Conservation (phyloP, 2,888 invertebrate species). For the Cryptophagus acutangulus region DNA sequence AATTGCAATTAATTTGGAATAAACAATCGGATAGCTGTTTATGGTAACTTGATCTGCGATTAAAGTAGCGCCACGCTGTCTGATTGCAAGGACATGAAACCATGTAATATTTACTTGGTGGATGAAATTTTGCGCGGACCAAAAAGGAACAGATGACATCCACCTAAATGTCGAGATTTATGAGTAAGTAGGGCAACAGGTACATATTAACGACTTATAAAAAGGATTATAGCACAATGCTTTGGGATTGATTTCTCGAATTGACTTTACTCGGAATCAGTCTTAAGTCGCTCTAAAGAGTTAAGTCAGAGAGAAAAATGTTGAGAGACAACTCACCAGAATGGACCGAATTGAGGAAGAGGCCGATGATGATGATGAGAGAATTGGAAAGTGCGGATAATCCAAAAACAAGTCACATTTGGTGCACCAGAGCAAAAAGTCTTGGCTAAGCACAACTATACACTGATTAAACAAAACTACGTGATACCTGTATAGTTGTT, state of each 20-base stretch:
- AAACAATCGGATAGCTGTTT: conserved; percentile 28
- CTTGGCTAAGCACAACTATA: no score
- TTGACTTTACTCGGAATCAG: no score
- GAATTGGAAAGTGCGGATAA: background rate
- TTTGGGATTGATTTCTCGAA: no score
- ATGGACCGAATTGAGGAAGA: no score
- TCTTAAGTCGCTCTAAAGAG: no score
- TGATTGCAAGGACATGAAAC: no score
- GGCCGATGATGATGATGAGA: no score
- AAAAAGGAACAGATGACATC: background rate
- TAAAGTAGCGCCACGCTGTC: conserved; percentile 43
- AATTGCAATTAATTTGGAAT: background rate
- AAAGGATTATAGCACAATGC: no score
- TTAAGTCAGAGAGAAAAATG: background rate
- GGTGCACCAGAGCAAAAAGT: no score
- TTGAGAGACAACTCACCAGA: background rate
- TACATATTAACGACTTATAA: background rate
- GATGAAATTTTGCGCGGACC: background rate
- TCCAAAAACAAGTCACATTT: background rate
- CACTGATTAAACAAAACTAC: background rate
- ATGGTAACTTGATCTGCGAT: conserved; percentile 42
- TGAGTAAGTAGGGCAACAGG: background rate
- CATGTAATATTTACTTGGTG: background rate
- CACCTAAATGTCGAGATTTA: background rate
- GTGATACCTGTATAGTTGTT: conserved; percentile 10